These are phyloP conservation scores for Cyanoliseus patagonus DNA, from an alignment of 2,113 vertebrate genomes.

Conservation along the genomic window DNA sequence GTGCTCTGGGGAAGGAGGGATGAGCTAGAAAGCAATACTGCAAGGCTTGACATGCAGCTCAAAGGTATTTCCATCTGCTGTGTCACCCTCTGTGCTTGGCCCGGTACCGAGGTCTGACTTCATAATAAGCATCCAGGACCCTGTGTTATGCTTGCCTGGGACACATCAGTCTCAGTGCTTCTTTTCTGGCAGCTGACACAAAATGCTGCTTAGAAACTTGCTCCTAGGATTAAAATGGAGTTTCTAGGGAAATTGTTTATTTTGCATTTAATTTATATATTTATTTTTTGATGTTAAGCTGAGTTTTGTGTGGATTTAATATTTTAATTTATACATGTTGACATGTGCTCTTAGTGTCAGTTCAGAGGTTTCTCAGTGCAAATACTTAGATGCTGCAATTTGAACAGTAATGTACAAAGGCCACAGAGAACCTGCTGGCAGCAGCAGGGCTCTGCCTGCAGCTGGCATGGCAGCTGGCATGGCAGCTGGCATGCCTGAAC, in stretches of 20 bases:
- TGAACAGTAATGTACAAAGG: not conserved
- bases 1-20: not conserved
- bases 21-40: not conserved
- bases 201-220: constrained; percentile 48
- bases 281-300: constrained; percentile 59
- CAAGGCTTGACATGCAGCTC: not conserved
- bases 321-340: constrained; percentile 51
- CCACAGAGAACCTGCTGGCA: not conserved
- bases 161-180: not conserved
- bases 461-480: not conserved
- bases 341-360: constrained; percentile 20
- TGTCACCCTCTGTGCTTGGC: not conserved
- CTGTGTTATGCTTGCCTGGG: not conserved
- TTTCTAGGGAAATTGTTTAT: constrained; percentile 52
- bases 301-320: constrained; percentile 30
- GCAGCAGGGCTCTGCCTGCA: not conserved
- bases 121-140: not conserved
- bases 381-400: constrained; percentile 30
- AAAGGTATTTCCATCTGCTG: not conserved
- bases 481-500: not conserved
- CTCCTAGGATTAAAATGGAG: constrained; percentile 29
- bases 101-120: not conserved
- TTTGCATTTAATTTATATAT: constrained; percentile 73
- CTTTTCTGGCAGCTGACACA: constrained; percentile 11
- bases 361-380: constrained; percentile 29